Conservation (phyloP, 2,113 vertebrate species). For the Amazona guildingii region DNA sequence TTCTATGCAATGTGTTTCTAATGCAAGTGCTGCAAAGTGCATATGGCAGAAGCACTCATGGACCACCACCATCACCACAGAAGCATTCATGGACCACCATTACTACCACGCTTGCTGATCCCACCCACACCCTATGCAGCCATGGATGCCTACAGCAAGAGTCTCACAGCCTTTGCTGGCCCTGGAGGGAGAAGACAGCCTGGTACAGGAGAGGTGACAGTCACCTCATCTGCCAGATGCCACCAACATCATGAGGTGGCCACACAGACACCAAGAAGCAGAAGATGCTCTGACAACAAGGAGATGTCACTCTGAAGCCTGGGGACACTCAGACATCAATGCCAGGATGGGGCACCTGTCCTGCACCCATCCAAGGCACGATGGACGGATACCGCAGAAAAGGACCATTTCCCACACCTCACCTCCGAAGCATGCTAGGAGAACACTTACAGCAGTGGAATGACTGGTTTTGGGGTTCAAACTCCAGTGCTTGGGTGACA, state of each 20-base stretch:
- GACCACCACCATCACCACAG: neutral
- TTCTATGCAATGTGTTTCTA: fast-evolving
- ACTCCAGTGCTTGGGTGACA: neutral
- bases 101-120: neutral
- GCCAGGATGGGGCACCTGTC: fast-evolving
- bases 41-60: fast-evolving
- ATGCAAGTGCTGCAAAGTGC: neutral
- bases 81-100: neutral
- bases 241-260: fast-evolving
- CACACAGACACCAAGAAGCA: neutral
- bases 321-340: fast-evolving
- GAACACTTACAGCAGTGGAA: too few species aligned
- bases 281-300: neutral
- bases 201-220: neutral
- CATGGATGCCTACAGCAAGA: neutral
- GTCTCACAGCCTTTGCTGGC: neutral
- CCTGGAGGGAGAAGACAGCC: neutral
- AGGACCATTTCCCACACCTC: neutral
- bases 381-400: neutral
- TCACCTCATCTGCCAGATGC: neutral
- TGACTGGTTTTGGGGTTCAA: neutral
- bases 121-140: neutral
- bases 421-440: neutral
- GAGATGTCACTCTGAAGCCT: neutral
- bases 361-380: fast-evolving